Conservation (phyloP, 1,140 invertebrate species). For the Bombus terrestris region DNA sequence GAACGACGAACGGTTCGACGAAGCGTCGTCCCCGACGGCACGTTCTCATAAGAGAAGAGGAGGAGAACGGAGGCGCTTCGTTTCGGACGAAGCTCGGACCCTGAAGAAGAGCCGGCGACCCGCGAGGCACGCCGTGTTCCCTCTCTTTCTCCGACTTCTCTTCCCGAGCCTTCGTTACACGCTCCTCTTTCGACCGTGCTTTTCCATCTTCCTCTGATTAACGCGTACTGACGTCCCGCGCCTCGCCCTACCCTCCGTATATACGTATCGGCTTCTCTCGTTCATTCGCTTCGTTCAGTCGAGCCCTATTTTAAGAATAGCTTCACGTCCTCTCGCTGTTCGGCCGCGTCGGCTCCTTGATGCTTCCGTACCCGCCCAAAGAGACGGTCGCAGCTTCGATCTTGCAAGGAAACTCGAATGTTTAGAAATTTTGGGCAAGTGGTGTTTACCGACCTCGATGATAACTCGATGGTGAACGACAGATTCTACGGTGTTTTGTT, state of each 20-base stretch:
- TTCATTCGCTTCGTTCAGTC: conserved; percentile 52
- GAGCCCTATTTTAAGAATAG: conserved; percentile 74
- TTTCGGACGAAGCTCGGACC: conserved; percentile 79
- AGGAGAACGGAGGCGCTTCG: conserved; percentile 71
- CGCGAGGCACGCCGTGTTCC: conserved; percentile 74
- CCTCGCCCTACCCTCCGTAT: conserved; percentile 13
- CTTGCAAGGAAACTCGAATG: background rate
- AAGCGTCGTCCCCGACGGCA: conserved; percentile 44
- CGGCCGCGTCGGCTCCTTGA: conserved; percentile 26
- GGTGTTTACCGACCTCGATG: too few relatives aligned
- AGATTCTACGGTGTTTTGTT: too few relatives aligned
- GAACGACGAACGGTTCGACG: conserved; percentile 42
- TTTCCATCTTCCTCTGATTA: conserved; percentile 17
- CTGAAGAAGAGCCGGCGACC: conserved; percentile 80
- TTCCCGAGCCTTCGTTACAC: conserved; percentile 37
- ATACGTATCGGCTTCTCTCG: conserved; percentile 51
- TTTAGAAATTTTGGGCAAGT: background rate
- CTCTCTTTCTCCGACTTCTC: conserved; percentile 65
- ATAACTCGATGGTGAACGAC: background rate
- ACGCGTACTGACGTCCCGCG: background rate
- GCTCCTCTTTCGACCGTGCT: conserved; percentile 32
- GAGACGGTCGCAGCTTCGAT: background rate
- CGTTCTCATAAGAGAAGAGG: conserved; percentile 63
- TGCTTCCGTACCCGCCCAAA: conserved; percentile 38
- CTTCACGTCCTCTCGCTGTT: conserved; percentile 59